Evolutionary conservation across 2,888 invertebrate species (phyloP).

Genomic region (Nymphalis urticae): DNA sequence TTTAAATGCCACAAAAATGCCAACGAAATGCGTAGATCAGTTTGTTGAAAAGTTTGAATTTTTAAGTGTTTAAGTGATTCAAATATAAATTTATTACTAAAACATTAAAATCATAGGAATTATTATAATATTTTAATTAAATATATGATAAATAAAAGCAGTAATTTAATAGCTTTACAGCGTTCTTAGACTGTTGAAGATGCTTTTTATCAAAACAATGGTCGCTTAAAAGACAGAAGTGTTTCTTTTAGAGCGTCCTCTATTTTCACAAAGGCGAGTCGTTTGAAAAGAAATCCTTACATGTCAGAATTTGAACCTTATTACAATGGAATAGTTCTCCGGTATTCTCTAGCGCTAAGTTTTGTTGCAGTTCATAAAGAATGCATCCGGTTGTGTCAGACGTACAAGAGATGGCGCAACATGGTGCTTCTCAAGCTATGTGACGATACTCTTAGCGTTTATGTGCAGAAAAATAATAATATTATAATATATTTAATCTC

Average conservation of each 20-base stretch:
- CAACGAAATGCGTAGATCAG: no score
- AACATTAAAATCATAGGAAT: no score
- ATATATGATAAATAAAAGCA: not conserved
- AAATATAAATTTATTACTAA: no score
- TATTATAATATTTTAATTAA: no score
- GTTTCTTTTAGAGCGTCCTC: constrained; percentile 1
- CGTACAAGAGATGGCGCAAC: constrained; percentile 46
- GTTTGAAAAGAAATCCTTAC: not conserved
- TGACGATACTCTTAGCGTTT: constrained; percentile 6
- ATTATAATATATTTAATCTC: no score
- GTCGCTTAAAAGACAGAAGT: not conserved
- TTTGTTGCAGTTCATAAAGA: constrained; percentile 12
- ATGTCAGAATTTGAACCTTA: not conserved
- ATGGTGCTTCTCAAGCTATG: constrained; percentile 31
- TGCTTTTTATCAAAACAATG: constrained; percentile 6
- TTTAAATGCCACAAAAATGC: no score
- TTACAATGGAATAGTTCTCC: not conserved
- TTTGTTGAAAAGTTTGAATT: no score
- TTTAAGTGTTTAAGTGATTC: no score
- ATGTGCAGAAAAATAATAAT: not conserved
- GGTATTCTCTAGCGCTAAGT: not conserved
- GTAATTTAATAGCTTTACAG: not conserved
- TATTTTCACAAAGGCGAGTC: constrained; percentile 9
- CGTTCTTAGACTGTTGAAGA: constrained; percentile 4
- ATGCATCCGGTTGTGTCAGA: constrained; percentile 19